phyloP scores from a whole-genome alignment of 2,888 invertebrate species.

The Myopa tessellatipennis region DNA sequence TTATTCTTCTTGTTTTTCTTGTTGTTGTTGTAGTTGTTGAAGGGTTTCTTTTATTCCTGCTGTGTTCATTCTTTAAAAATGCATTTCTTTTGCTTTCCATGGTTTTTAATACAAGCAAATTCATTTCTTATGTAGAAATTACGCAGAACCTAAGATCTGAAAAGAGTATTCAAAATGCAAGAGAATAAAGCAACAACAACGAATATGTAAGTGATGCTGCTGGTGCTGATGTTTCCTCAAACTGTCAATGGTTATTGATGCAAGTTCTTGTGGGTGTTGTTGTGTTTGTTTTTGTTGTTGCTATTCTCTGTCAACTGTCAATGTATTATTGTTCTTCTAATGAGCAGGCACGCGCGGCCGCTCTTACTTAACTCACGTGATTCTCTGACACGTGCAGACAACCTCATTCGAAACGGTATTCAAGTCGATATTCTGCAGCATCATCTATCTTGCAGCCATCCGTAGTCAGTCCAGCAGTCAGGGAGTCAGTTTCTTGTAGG shows the following conservation, averaged over 20 bases:
- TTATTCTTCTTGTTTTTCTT: no score
- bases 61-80: neutral
- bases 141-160: neutral
- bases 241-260: neutral
- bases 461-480: neutral
- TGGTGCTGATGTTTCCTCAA: neutral
- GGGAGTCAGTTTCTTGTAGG: neutral
- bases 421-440: slow-evolving; percentile 8
- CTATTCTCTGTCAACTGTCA: slow-evolving; percentile 7
- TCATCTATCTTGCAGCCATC: slow-evolving; percentile 2
- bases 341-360: slow-evolving; percentile 17
- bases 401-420: neutral
- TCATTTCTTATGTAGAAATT: slow-evolving; percentile 22
- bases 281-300: neutral
- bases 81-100: neutral
- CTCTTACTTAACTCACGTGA: neutral
- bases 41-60: neutral
- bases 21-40: no score
- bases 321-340: slow-evolving; percentile 25
- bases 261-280: neutral
- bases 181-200: neutral
- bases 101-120: slow-evolving; percentile 7
- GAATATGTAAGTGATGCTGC: neutral
- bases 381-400: slow-evolving; percentile 12
- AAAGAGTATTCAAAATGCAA: neutral